Evolutionary conservation across 2,888 invertebrate species (phyloP), one percentile per base, ranked within the genome.

Genomic region (Scaptomyza reducta): DNA sequence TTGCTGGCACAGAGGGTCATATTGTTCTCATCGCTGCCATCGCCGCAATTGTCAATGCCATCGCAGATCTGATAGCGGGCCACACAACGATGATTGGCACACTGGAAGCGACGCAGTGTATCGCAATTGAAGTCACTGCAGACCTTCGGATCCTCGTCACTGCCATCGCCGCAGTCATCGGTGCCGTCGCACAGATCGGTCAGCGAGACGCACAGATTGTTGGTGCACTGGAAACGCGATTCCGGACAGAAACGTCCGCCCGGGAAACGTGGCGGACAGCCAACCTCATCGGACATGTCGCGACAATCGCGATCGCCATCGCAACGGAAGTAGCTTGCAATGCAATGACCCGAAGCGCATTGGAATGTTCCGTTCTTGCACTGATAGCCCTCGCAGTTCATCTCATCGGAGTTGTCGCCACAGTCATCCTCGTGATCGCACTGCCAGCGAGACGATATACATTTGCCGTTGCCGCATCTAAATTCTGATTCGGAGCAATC

Each of bases 341-440:
- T 97, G 89, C 99, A 99, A 90, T 98, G 98, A 0, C 98, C 98
- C 14, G 96, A 97, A 54, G 94, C 93, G 88, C 98, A 98, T 91
- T 97, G 97, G 95, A 97, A 98, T 13, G 97, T 96, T 33, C 96
- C 96, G 71, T 96, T 95, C 93, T 96, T 97, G 92, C 97, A 97
- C 86, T 95, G 94, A 92, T 96, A 97, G 4, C 95, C 95, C 50
- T 94, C 95, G 87, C 98, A 98, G 55, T 95, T 95, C 64, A 94
- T 92, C 91, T 98, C 98, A 89, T 99, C 99, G 3, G 97, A 96
- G 80, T 96, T 96, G 91, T 99, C 99, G 0, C 98, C 97, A 87
- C 99, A 99, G 90, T 99, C 99, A 90, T 98, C 97, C 90, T 98
- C 98, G 91, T 97, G 97, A 90, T 99, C 98, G 91, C 99, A 99